Evolutionary conservation across 2,797 vertebrate genomes (phyloP), one percentile per base, ranked within the genome.

Genomic region (Nannoperca obscura): DNA sequence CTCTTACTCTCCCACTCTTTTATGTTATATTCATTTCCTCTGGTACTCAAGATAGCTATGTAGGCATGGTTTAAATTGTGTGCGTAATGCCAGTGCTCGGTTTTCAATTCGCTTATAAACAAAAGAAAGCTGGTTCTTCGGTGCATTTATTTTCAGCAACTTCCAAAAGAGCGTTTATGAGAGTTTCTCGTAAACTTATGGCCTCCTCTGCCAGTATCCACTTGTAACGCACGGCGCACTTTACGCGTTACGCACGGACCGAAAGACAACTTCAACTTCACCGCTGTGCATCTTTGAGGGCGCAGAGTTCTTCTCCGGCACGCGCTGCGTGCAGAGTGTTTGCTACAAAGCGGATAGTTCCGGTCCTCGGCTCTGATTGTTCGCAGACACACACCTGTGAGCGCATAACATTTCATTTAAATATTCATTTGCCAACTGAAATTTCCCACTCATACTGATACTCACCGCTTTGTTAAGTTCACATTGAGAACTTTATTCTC

Each of bases 341-440:
- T 65, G 72, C 64, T 13, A 80, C 78, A 27, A 62, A 80, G 66
- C 61, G 76, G 70, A 86, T 80, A 85, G 74, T 89, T 88, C 75
- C 76, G 79, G 53, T 79, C n/a, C 79, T 82, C 69, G 53, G 49
- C 63, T 62, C 60, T 22, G 78, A 82, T 86, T 79, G 78, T 78
- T 81, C 55, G 38, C 53, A 60, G 54, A 80, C 69, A 42, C 60
- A 81, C 85, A 84, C 83, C 80, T 87, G 78, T 82, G 78, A 70
- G 58, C 71, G 46, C 53, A 6, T n/a, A 71, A 81, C 78, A 57
- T 81, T 86, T 77, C 0, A 87, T 86, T 89, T 84, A 67, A 90
- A 86, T 87, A 86, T 74, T 70, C 9, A 88, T 88, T 87, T 89
- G 76, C 60, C 71, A 76, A 89, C 80, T 68, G 77, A 83, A 83